Evolutionary conservation across 1,140 invertebrate genomes (phyloP).

Genomic region (Hypsibius dujardini): DNA sequence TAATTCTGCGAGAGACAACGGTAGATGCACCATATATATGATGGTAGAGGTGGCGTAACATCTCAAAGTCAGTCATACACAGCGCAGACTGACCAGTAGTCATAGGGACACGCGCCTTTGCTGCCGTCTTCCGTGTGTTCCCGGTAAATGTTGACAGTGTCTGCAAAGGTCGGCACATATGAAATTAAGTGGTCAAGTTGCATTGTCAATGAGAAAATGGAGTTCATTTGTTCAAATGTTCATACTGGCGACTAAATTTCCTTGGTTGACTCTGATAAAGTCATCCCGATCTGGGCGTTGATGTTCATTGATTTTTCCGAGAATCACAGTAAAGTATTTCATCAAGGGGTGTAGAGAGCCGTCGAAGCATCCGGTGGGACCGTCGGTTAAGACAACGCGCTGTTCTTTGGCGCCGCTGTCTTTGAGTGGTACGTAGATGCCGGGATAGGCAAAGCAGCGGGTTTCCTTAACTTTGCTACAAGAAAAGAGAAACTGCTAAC

Average conservation of each 20-base stretch:
- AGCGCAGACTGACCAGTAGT: background rate
- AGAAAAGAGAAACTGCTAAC: background rate
- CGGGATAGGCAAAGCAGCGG: conserved; percentile 3
- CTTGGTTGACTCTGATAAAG: conserved; percentile 5
- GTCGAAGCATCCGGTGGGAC: background rate
- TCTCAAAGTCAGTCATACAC: too few species aligned
- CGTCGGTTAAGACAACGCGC: background rate
- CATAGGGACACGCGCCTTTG: background rate
- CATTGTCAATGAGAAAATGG: too few species aligned
- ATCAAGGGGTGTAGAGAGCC: background rate
- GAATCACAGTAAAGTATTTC: conserved; percentile 6
- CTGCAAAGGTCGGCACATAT: background rate
- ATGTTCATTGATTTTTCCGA: background rate
- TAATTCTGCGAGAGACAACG: too few species aligned
- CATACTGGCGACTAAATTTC: background rate
- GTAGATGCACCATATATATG: too few species aligned
- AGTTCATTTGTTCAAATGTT: too few species aligned
- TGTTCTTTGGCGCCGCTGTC: background rate
- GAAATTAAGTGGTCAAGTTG: too few species aligned
- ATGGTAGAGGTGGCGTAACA: too few species aligned
- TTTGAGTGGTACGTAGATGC: background rate
- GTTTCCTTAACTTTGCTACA: background rate
- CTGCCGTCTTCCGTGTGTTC: background rate
- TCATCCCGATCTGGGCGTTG: background rate
- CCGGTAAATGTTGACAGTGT: background rate